Evolutionary conservation across 2,888 invertebrate genomes (phyloP).

Genomic region (Megamerina dolium): DNA sequence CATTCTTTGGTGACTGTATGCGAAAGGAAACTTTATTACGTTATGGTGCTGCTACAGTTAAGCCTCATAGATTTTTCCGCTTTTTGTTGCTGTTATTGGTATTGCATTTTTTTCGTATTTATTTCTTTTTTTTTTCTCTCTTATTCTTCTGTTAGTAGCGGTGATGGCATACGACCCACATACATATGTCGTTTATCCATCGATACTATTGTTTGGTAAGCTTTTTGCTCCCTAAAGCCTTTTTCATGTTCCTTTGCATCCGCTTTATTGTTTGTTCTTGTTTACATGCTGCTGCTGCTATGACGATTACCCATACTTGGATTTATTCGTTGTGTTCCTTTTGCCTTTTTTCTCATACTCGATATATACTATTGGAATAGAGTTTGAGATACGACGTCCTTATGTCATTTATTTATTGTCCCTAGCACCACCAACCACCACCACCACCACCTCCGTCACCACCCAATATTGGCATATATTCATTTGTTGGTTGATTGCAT

Average conservation of each 20-base stretch:
- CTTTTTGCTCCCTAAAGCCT: constrained; percentile 2
- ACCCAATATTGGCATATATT: not conserved
- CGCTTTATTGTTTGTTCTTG: constrained; percentile 1
- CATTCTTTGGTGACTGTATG: constrained; percentile 9
- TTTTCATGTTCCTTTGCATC: constrained; percentile 4
- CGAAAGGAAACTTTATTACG: constrained; percentile 14
- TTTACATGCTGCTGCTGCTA: not conserved
- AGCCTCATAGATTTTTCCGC: too few relatives aligned
- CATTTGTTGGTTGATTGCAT: too few relatives aligned
- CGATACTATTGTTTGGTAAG: not conserved
- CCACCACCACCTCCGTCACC: not conserved
- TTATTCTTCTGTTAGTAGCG: too few relatives aligned
- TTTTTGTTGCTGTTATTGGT: too few relatives aligned
- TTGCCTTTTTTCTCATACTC: not conserved
- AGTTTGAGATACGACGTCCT: too few relatives aligned
- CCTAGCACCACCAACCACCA: not conserved
- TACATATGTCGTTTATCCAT: too few relatives aligned
- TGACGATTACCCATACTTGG: not conserved
- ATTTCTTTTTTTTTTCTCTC: too few relatives aligned
- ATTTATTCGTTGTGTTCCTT: not conserved
- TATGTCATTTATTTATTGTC: not conserved
- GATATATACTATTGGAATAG: too few relatives aligned
- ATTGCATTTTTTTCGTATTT: too few relatives aligned
- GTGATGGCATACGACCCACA: too few relatives aligned
- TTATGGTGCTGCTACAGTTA: not conserved